A percentile compares a stretch with the other conserved stretches of the same genome.
Conservation (phyloP, 2,797 vertebrate genomes). For the Enteromius fasciolatus region DNA sequence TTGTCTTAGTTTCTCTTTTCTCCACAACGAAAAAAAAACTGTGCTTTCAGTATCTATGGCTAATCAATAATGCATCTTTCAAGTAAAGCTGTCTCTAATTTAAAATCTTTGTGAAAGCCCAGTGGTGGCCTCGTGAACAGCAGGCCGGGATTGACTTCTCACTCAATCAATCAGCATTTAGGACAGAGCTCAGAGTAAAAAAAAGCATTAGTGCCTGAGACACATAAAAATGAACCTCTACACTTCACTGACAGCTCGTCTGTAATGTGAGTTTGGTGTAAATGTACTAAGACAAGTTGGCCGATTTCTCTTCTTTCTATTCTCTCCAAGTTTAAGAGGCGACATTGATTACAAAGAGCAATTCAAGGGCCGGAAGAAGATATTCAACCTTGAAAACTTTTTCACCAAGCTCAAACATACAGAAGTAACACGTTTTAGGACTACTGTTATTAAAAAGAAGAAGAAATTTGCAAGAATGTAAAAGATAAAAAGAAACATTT, state of each 20-base stretch:
- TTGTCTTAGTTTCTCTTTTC: constrained; percentile 17
- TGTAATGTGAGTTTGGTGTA: constrained; percentile 57
- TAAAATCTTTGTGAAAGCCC: constrained; percentile 65
- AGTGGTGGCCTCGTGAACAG: constrained; percentile 62
- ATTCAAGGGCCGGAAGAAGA: background rate
- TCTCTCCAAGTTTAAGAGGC: constrained; percentile 32
- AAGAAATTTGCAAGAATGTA: background rate
- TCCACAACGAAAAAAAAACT: constrained; percentile 35
- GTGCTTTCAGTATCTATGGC: constrained; percentile 53
- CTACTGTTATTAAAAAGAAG: background rate
- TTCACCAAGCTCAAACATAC: background rate
- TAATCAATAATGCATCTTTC: constrained; percentile 63
- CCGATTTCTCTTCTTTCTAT: constrained; percentile 22
- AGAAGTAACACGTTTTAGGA: background rate
- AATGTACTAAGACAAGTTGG: constrained; percentile 46
- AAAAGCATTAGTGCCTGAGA: constrained; percentile 53
- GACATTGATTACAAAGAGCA: constrained; percentile 17
- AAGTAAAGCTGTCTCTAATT: constrained; percentile 66
- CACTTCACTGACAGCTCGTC: constrained; percentile 38
- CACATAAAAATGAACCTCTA: constrained; percentile 50
- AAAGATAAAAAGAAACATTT: background rate
- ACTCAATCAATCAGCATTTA: constrained; percentile 65
- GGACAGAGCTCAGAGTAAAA: constrained; percentile 49
- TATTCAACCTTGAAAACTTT: background rate
- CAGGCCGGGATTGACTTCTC: constrained; percentile 59